Percentiles rank a stretch among this genome's conserved stretches.
These are phyloP conservation scores for Odontocolon sp. DNA, from an alignment of 2,888 invertebrate species.

Conservation along the genomic window DNA sequence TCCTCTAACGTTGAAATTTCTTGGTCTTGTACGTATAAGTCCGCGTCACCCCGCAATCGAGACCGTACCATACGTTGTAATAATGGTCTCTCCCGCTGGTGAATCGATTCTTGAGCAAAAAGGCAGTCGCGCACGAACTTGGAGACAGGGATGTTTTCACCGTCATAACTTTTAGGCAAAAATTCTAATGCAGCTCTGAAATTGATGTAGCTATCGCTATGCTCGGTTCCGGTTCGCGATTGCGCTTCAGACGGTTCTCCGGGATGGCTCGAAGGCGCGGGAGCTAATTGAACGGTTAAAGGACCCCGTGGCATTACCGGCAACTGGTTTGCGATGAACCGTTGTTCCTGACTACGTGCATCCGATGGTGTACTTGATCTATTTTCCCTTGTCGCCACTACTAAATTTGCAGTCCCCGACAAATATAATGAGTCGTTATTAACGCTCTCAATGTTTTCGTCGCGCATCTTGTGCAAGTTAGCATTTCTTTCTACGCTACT, in stretches of 20 bases:
- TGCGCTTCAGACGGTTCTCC: neutral
- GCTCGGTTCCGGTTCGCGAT: neutral
- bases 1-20: neutral
- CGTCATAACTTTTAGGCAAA: too few relatives aligned
- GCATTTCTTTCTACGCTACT: too few relatives aligned
- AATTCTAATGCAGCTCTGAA: too few relatives aligned
- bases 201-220: neutral
- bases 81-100: too few relatives aligned
- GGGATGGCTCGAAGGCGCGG: neutral
- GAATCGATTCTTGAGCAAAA: neutral
- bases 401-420: neutral
- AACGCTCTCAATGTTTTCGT: too few relatives aligned
- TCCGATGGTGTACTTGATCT: neutral
- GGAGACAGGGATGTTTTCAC: too few relatives aligned
- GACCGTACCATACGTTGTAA: neutral
- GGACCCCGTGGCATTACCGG: neutral
- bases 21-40: neutral
- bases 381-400: neutral
- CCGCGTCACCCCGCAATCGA: neutral
- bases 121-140: too few relatives aligned
- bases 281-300: neutral
- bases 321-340: neutral
- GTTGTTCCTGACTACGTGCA: neutral
- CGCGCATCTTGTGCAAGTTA: too few relatives aligned
- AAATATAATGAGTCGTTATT: neutral